Base-by-base conservation (phyloP, 2,888 invertebrate genomes). In the Drosophila fulvimacula region DNA sequence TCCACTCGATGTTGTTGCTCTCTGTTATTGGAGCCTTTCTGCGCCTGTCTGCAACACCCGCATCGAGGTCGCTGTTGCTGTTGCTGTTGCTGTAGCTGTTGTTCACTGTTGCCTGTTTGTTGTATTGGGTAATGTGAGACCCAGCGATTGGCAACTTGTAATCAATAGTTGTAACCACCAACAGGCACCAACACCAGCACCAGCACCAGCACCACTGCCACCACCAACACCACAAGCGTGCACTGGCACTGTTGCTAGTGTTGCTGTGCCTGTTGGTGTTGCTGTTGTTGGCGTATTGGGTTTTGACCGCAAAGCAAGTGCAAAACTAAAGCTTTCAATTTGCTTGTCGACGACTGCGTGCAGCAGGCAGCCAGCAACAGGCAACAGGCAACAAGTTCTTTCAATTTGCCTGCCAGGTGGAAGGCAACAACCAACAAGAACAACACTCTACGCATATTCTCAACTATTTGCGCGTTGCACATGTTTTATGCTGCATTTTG, bases 321-420 rank as follows among this genome's bases (percentile, higher is more conserved):
- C 88, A 82, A 89, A 89, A 82, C 82, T 85, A 89, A 88, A 88
- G 86, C 82, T 89, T 82, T 82, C 82, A 88, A 85, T 85, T 85
- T 85, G 78, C 74, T 78, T 81, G 81, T 77, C 81, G 75, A 78
- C 78, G 53, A 71, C 80, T 77, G 77, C 79, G 75, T 77, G 74
- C 77, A 79, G 56, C 69, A 69, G 63, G 69, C 78, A 34, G 62
- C 76, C 61, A 60, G 62, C 73, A 73, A 1, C 21, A 13, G 24
- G 38, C 52, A 38, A 13, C 21, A 69, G 19, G 48, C 48, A 32
- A 89, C 85, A 86, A 88, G 85, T 84, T 86, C 85, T 86, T 86
- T 89, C 89, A 89, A 86, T 86, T 86, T 86, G 71, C 59, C 55
- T 46, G 69, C 73, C 80, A 77, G 74, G 51, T 76, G 79, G 48